These are phyloP conservation scores for Chamaea fasciata DNA, from an alignment of 2,113 vertebrate species.

Conservation along the genomic window DNA sequence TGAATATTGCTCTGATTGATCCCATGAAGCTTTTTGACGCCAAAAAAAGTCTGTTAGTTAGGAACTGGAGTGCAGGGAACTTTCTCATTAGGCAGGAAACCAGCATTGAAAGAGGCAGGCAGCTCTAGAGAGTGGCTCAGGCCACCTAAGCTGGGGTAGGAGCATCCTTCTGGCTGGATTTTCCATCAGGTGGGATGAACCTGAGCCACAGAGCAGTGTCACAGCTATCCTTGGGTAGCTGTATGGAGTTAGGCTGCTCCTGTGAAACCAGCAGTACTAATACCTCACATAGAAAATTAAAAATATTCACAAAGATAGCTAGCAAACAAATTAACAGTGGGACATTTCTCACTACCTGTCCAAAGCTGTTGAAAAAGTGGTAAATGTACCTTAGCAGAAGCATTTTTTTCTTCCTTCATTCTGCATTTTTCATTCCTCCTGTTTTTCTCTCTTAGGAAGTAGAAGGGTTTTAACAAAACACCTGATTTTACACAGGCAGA, in stretches of 20 bases:
- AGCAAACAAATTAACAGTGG: neutral
- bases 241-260: neutral
- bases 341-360: neutral
- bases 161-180: neutral
- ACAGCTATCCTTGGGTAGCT: neutral
- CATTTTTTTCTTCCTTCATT: neutral
- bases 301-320: neutral
- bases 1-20: neutral
- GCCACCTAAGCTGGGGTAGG: neutral
- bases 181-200: neutral
- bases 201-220: neutral
- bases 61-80: neutral
- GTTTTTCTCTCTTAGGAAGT: neutral
- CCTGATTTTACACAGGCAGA: neutral
- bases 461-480: neutral
- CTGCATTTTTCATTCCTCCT: neutral
- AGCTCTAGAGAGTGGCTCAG: neutral
- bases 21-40: neutral
- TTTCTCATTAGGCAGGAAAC: neutral
- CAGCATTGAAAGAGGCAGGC: neutral
- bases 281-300: neutral
- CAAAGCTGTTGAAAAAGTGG: neutral
- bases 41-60: neutral
- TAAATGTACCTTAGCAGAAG: neutral
- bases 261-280: neutral